Percentiles rank a stretch among this genome's conserved stretches.
Evolutionary conservation across 2,888 invertebrate genomes (phyloP).

Genomic region (Synergus laeviventris): DNA sequence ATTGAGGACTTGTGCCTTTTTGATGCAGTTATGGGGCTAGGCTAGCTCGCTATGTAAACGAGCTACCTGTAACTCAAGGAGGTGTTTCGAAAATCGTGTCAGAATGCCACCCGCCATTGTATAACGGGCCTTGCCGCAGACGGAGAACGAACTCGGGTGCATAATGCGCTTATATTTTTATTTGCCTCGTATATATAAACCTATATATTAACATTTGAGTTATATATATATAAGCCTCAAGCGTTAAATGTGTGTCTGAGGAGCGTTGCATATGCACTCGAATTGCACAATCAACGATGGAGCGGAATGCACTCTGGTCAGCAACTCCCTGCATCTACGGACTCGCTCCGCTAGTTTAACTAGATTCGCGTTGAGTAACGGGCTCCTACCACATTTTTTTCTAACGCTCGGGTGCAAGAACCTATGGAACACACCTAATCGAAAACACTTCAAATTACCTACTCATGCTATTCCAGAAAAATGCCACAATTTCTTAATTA

Average conservation of each 20-base stretch:
- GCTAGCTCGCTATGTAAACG: slow-evolving; percentile 3
- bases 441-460: neutral
- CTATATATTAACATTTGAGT: neutral
- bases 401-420: slow-evolving; percentile 2
- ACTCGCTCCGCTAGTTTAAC: slow-evolving; percentile 55
- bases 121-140: slow-evolving; percentile 33
- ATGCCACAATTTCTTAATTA: neutral
- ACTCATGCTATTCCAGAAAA: neutral
- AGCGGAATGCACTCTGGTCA: slow-evolving; percentile 51
- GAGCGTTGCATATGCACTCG: slow-evolving; percentile 20
- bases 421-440: neutral
- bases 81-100: slow-evolving; percentile 36
- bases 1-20: slow-evolving; percentile 27
- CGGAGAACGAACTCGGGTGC: slow-evolving; percentile 11
- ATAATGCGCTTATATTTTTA: neutral
- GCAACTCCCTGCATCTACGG: slow-evolving; percentile 47
- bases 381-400: slow-evolving; percentile 30
- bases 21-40: slow-evolving; percentile 37
- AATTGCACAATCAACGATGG: slow-evolving; percentile 29
- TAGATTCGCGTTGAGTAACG: slow-evolving; percentile 39
- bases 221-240: neutral
- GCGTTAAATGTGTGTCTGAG: slow-evolving; percentile 18
- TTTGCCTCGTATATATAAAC: neutral
- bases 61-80: slow-evolving; percentile 18
- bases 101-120: slow-evolving; percentile 33